Evolutionary conservation across 2,113 vertebrate genomes (phyloP).

Genomic region (Mola mola): DNA sequence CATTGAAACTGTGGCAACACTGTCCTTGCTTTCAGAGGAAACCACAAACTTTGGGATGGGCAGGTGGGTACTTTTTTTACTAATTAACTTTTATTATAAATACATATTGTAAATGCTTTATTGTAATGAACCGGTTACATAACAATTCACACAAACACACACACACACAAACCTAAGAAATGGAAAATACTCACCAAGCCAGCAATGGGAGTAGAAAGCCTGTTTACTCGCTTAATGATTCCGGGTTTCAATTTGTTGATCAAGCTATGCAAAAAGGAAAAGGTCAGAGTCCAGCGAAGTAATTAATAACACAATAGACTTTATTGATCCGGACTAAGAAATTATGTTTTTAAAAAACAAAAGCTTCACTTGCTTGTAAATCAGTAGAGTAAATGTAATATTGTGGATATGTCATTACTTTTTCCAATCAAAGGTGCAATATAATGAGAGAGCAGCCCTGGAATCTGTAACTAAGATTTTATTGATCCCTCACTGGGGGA

Average conservation of each 20-base stretch:
- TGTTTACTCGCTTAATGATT: slow-evolving; percentile 90
- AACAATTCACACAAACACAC: background rate
- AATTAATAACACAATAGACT: too few relatives aligned
- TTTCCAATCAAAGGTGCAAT: too few relatives aligned
- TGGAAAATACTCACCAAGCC: slow-evolving; percentile 87
- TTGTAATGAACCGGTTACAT: background rate
- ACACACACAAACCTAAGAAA: background rate
- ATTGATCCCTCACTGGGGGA: too few relatives aligned
- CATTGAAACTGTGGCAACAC: slow-evolving; percentile 8
- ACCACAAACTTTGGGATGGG: slow-evolving; percentile 65
- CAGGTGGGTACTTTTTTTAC: slow-evolving; percentile 24
- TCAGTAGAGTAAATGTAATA: too few relatives aligned
- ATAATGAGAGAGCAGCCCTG: too few relatives aligned
- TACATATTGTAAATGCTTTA: background rate
- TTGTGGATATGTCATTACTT: too few relatives aligned
- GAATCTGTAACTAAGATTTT: too few relatives aligned
- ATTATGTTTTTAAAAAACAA: too few relatives aligned
- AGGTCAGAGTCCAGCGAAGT: too few relatives aligned
- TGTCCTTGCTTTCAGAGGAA: slow-evolving; percentile 60
- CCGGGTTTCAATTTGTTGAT: slow-evolving; percentile 95
- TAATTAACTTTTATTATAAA: too few relatives aligned
- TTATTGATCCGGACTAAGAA: too few relatives aligned
- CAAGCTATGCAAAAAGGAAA: slow-evolving; percentile 77
- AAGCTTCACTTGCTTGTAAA: too few relatives aligned
- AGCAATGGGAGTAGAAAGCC: slow-evolving; percentile 93